These are phyloP conservation scores for Spea multiplicata DNA, from an alignment of 2,113 vertebrate genomes.

Conservation along the genomic window DNA sequence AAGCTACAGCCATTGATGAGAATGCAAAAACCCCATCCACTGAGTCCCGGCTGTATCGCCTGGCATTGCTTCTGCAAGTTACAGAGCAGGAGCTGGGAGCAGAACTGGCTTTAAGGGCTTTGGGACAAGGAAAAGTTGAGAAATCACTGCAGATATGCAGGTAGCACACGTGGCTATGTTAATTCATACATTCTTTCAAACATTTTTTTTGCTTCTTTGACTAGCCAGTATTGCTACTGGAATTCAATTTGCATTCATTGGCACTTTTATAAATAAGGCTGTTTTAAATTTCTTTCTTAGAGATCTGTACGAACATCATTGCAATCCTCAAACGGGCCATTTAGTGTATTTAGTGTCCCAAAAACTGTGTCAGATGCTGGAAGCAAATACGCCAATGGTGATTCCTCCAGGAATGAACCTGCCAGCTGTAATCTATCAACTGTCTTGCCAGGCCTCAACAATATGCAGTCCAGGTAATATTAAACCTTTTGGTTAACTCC, in stretches of 20 bases:
- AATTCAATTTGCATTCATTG: neutral
- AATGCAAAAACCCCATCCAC: conserved; percentile 58
- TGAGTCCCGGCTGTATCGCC: conserved; percentile 67
- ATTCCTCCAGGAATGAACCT: conserved; percentile 71
- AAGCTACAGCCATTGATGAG: conserved; percentile 54
- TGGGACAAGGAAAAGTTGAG: conserved; percentile 74
- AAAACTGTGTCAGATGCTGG: conserved; percentile 84
- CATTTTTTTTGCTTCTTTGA: neutral
- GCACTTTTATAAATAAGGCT: neutral
- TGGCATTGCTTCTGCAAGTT: conserved; percentile 75
- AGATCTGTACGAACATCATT: conserved; percentile 78
- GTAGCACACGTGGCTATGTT: conserved; percentile 56
- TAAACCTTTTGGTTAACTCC: too few species aligned
- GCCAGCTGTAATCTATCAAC: conserved; percentile 74
- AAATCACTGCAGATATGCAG: conserved; percentile 81
- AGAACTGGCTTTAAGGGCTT: conserved; percentile 74
- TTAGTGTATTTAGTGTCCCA: conserved; percentile 78
- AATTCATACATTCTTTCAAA: too few species aligned
- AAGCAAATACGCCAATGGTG: conserved; percentile 75
- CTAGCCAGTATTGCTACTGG: neutral
- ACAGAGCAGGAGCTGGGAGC: conserved; percentile 76
- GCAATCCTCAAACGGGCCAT: conserved; percentile 69
- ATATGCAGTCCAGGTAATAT: conserved; percentile 81
- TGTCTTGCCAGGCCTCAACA: conserved; percentile 84
- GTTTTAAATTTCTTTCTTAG: conserved; percentile 53